Percentiles rank a stretch among this genome's conserved stretches.
phyloP scores from a whole-genome alignment of 2,888 invertebrate genomes.

The Gymnoscelis rufifasciata region DNA sequence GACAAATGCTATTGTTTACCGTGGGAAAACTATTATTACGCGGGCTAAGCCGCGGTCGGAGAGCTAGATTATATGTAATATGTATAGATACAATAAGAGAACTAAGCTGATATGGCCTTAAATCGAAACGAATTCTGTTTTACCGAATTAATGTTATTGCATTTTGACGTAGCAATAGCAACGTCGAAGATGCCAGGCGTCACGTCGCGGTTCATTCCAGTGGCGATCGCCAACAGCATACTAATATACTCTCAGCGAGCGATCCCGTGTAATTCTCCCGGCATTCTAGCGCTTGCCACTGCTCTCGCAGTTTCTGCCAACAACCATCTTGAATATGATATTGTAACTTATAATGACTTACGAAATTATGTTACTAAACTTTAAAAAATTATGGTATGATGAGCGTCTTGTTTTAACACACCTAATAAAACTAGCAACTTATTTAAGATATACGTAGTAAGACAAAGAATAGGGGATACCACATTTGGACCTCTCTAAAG shows the following conservation, averaged over 20 bases:
- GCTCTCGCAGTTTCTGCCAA: conserved; percentile 48
- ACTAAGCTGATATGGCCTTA: no score
- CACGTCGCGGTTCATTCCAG: conserved; percentile 74
- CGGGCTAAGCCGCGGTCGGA: no score
- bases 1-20: no score
- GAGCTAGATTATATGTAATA: no score
- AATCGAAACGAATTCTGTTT: conserved; percentile 27
- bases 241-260: conserved; percentile 67
- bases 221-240: conserved; percentile 66
- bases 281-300: conserved; percentile 43
- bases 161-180: conserved; percentile 61
- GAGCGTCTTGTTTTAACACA: no score
- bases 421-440: no score
- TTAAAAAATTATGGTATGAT: no score
- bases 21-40: no score
- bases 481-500: conserved; percentile 1
- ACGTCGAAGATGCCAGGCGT: conserved; percentile 47
- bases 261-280: conserved; percentile 67
- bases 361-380: no score
- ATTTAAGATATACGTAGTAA: background rate
- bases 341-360: conserved; percentile 39
- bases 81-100: no score
- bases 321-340: conserved; percentile 72
- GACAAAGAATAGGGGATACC: background rate
- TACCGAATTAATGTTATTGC: conserved; percentile 59